A percentile compares a stretch with the other conserved stretches of the same genome.
These are phyloP conservation scores for Pseudorhiza aurosa DNA, from an alignment of 30 jellyfish, hydroid and myxozoan genomes.

Conservation along the genomic window DNA sequence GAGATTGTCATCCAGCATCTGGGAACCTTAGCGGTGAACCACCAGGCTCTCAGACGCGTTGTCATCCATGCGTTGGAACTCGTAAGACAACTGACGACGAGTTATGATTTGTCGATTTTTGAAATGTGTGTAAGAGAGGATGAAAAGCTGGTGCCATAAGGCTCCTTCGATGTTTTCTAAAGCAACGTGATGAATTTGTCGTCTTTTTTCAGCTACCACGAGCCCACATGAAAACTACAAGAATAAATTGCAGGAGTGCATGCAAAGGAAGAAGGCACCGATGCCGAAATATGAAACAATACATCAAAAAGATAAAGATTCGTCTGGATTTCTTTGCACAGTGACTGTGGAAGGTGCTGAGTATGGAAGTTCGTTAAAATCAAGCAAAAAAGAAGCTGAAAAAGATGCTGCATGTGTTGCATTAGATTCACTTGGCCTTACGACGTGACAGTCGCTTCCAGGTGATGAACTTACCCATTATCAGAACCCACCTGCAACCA, in stretches of 20 bases:
- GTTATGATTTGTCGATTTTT: no score
- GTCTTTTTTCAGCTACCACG: background rate
- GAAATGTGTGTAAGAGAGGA: no score
- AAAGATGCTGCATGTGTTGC: constrained; percentile 62
- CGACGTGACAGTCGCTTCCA: background rate
- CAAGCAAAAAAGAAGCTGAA: constrained; percentile 56
- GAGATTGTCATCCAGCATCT: no score
- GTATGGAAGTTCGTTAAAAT: constrained; percentile 5
- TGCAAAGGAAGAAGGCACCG: constrained; percentile 25
- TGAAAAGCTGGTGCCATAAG: no score
- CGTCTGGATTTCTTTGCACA: constrained; percentile 4
- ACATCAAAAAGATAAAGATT: background rate
- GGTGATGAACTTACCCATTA: background rate
- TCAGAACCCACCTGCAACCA: no score
- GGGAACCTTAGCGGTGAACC: no score
- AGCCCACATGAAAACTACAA: constrained; percentile 14
- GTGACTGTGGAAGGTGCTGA: constrained; percentile 33
- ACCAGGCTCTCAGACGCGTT: no score
- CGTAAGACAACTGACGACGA: no score
- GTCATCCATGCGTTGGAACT: no score
- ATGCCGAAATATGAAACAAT: constrained; percentile 35
- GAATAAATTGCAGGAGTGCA: constrained; percentile 43
- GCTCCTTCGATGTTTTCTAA: no score
- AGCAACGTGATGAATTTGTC: no score
- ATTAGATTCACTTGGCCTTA: constrained; percentile 27